Evolutionary conservation across 2,113 vertebrate genomes (phyloP), one percentile per base, ranked within the genome.

Genomic region (Sceloporus undulatus): DNA sequence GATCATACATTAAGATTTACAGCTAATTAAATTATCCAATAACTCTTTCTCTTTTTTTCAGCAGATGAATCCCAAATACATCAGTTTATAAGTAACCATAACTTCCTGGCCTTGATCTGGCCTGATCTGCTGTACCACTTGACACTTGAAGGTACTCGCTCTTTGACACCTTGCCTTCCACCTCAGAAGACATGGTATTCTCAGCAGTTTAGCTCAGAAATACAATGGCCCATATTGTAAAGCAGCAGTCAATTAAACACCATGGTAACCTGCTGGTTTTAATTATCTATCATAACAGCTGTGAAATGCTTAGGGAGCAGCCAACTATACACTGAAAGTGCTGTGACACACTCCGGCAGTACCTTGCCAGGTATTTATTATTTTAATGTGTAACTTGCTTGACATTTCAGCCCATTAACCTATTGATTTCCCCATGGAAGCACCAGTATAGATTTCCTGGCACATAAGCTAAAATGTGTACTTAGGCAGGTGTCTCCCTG

Each of bases 231-330:
- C 90, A 95, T 93, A 93, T 90, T 94, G 90, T 95, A 96, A 92
- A 95, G 94, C 95, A 96, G 92, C 86, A 91, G 95, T 96, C 93
- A 93, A 94, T 96, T 96, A 96, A 92, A 90, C 75, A 68, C 95
- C 93, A 96, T 96, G 95, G 96, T 84, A 97, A 98, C 96, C 90
- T 94, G 90, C 95, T 96, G 95, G 92, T 95, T 95, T 95, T 96
- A 95, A 95, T 97, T 96, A 97, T 92, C 92, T 23, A 87, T 84
- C 5, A 0, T 92, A 95, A 94, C 94, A 95, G 89, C 95, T 96
- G 96, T 29, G 75, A 96, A 97, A 95, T 87, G 86, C 82, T 94
- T 78, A 89, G 82, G 89, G 96, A 94, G 88, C 93, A 95, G 95
- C 91, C 95, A 97, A 95, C 94, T 29, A 21, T 82, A 92, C 68